phyloP scores from a whole-genome alignment of 2,797 vertebrate genomes.

The Dicrostonyx torquatus region DNA sequence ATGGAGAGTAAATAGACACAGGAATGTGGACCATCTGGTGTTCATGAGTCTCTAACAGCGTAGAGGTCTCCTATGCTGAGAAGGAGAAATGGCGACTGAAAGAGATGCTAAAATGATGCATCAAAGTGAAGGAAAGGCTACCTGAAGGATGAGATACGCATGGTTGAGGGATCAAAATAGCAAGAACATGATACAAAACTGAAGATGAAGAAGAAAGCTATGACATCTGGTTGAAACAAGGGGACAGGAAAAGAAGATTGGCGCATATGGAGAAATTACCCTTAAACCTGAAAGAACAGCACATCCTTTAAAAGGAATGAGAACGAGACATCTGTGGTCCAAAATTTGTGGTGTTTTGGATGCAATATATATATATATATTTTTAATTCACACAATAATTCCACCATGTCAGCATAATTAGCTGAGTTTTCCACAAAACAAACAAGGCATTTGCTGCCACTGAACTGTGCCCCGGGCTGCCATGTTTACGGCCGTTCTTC shows the following conservation, averaged over 20 bases:
- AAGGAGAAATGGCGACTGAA: neutral
- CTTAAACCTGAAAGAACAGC: neutral
- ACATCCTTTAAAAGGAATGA: neutral
- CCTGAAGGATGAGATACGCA: neutral
- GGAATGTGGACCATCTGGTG: neutral
- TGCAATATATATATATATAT: neutral
- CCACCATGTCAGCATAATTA: constrained; percentile 45
- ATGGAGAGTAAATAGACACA: neutral
- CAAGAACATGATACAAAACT: neutral
- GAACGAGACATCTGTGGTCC: neutral
- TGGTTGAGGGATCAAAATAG: neutral
- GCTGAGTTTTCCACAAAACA: constrained; percentile 31
- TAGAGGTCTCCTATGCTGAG: no score
- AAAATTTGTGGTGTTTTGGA: constrained; percentile 33
- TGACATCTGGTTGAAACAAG: neutral
- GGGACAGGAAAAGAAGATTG: neutral
- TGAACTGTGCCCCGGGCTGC: constrained; percentile 4
- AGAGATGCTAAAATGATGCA: neutral
- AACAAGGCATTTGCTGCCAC: neutral
- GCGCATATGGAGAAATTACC: neutral
- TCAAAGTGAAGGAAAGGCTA: neutral
- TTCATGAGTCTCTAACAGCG: no score
- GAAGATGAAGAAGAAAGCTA: neutral
- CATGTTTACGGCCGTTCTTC: neutral
- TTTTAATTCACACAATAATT: constrained; percentile 33